Evolutionary conservation across 2,888 invertebrate genomes (phyloP).

Genomic region (Neoitamus cyanurus): DNA sequence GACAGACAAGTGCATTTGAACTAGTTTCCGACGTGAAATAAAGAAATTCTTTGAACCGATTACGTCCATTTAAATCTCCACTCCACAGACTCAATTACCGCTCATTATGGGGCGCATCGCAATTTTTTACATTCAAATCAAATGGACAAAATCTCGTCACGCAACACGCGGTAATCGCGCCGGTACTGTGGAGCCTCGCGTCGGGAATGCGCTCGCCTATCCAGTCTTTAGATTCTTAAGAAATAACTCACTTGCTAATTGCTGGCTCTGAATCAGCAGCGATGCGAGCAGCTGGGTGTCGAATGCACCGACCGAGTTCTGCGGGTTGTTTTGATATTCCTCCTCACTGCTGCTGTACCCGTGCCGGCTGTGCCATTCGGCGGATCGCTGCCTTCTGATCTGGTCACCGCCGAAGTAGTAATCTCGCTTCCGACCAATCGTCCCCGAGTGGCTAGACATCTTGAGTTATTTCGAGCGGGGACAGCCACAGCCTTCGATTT

Average conservation of each 20-base stretch:
- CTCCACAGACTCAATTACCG: too few species aligned
- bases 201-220: too few species aligned
- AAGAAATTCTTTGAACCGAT: too few species aligned
- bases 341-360: conserved; percentile 71
- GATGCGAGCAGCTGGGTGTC: conserved; percentile 71
- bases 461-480: conserved; percentile 47
- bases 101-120: too few species aligned
- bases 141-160: too few species aligned
- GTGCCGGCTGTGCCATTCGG: conserved; percentile 70
- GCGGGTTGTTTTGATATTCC: conserved; percentile 68
- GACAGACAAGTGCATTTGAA: too few species aligned
- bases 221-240: too few species aligned
- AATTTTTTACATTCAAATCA: too few species aligned
- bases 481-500: background rate
- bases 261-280: conserved; percentile 71
- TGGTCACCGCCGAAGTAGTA: conserved; percentile 59
- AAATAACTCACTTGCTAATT: conserved; percentile 69
- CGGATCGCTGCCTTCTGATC: conserved; percentile 69
- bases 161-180: too few species aligned
- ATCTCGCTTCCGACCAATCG: conserved; percentile 65
- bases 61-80: too few species aligned
- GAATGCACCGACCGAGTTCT: conserved; percentile 62
- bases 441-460: conserved; percentile 67
- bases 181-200: too few species aligned
- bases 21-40: too few species aligned